phyloP scores from a whole-genome alignment of 2,113 vertebrate species.

The Galemys pyrenaicus region DNA sequence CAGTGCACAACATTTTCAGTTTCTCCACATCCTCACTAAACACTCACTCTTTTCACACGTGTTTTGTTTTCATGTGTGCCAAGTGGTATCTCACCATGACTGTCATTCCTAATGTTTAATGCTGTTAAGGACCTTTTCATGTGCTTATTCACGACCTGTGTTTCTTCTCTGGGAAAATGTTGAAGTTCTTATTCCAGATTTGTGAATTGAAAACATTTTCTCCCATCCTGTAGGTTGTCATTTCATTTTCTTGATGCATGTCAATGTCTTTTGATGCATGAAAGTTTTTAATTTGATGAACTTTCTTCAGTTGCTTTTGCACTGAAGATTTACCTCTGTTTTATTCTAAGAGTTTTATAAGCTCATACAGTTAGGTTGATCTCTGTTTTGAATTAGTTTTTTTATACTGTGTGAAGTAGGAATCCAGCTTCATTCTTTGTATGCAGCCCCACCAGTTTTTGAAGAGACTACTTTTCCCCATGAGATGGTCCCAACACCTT shows the following conservation, averaged over 20 bases:
- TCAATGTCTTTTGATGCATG: conserved; percentile 7
- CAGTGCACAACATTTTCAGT: not conserved
- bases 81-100: not conserved
- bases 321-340: not conserved
- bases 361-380: not conserved
- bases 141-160: not conserved
- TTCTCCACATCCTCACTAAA: not conserved
- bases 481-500: not conserved
- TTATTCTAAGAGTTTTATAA: not conserved
- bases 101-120: conserved; percentile 19
- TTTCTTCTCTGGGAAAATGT: not conserved
- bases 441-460: not conserved
- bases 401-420: not conserved
- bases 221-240: not conserved
- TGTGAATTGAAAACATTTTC: conserved; percentile 17
- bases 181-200: not conserved
- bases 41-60: not conserved
- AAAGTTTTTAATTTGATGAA: not conserved
- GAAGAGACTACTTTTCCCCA: not conserved
- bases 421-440: not conserved
- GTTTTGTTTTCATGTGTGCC: not conserved
- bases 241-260: conserved; percentile 23
- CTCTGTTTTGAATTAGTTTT: conserved; percentile 6
- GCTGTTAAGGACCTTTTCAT: not conserved
- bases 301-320: not conserved